Evolutionary conservation across 2,797 vertebrate genomes (phyloP).

Genomic region (Hoplostethus atlanticus): DNA sequence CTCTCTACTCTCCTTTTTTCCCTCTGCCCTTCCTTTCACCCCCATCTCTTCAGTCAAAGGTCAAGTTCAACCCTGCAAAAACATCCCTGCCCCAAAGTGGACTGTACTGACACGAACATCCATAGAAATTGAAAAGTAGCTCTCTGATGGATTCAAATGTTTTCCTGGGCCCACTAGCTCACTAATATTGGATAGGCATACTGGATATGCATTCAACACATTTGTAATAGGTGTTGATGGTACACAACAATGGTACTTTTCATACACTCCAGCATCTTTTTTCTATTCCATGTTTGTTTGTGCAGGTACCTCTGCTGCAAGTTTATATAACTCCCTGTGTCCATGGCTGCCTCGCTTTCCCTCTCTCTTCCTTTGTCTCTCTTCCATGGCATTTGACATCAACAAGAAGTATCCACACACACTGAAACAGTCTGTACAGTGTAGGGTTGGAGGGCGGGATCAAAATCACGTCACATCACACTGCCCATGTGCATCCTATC

Average conservation of each 20-base stretch:
- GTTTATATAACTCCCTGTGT: not conserved
- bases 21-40: not conserved
- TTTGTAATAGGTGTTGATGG: not conserved
- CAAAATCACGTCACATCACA: constrained; percentile 31
- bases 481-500: constrained; percentile 30
- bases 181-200: not conserved
- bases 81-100: not conserved
- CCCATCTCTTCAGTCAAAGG: not conserved
- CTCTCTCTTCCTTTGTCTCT: not conserved
- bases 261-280: not conserved
- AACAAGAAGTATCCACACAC: not conserved
- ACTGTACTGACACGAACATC: not conserved
- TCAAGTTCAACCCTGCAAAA: constrained; percentile 21
- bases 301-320: too few species aligned
- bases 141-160: not conserved
- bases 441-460: constrained; percentile 1
- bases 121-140: not conserved
- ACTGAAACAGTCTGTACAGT: not conserved
- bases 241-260: not conserved
- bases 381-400: constrained; percentile 10
- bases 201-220: not conserved
- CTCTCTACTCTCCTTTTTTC: not conserved
- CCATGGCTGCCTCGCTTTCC: not conserved
- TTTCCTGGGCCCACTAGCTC: not conserved
- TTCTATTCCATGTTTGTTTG: too few species aligned